Percentiles rank a stretch among this genome's conserved stretches.
These are phyloP conservation scores for Astur gentilis DNA, from an alignment of 2,113 vertebrate genomes.

Conservation along the genomic window DNA sequence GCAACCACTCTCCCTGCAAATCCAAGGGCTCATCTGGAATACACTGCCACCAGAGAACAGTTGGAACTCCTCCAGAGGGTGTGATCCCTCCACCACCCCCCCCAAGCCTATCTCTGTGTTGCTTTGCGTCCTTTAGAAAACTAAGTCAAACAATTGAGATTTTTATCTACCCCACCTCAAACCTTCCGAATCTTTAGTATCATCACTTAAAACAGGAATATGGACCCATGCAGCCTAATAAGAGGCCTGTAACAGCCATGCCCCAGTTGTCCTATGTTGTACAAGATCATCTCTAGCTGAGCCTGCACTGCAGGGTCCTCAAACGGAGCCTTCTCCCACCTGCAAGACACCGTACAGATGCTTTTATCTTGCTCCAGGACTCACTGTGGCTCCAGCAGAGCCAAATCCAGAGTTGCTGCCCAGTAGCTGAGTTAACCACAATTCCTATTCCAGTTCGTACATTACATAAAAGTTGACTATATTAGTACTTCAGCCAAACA, in stretches of 20 bases:
- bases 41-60: background rate
- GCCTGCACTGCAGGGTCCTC: background rate
- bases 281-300: background rate
- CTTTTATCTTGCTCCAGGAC: background rate
- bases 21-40: background rate
- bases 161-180: background rate
- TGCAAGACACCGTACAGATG: background rate
- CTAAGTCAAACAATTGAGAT: background rate
- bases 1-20: background rate
- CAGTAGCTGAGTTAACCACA: background rate
- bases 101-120: background rate
- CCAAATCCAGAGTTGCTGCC: background rate
- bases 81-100: background rate
- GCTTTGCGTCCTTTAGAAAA: background rate
- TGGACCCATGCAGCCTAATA: fast-evolving
- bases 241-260: background rate
- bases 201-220: background rate
- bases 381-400: background rate
- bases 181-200: background rate
- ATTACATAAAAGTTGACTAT: background rate
- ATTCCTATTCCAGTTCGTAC: background rate
- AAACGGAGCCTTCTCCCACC: background rate
- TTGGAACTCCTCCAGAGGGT: background rate
- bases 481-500: background rate
- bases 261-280: fast-evolving